Conservation (phyloP, 2,888 invertebrate genomes). For the Teleogryllus oceanicus region DNA sequence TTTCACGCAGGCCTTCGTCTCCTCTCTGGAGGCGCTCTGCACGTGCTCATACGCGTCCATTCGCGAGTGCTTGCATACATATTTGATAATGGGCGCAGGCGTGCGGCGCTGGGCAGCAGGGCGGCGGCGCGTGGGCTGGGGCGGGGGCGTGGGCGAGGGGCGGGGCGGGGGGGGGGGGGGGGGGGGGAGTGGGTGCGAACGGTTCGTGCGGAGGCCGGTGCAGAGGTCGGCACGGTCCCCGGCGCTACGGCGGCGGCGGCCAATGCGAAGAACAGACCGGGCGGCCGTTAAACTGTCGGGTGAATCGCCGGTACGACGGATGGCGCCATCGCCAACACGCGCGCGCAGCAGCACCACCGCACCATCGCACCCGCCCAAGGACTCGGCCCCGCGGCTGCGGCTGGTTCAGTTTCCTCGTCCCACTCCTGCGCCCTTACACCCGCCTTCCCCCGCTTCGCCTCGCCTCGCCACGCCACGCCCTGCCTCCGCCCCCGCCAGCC, state of each 20-base stretch:
- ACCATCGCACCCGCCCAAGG: background rate
- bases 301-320: slow-evolving; percentile 1
- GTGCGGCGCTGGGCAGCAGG: too few species aligned
- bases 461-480: background rate
- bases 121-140: too few species aligned
- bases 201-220: background rate
- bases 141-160: background rate
- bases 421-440: background rate
- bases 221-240: background rate
- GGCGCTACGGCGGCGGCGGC: background rate
- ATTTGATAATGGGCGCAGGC: too few species aligned
- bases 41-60: too few species aligned
- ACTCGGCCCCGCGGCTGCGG: background rate
- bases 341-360: too few species aligned
- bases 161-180: background rate
- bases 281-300: background rate
- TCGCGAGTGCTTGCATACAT: too few species aligned
- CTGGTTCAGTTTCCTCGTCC: background rate
- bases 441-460: background rate
- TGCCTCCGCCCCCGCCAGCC: background rate
- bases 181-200: background rate
- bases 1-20: too few species aligned
- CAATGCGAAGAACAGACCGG: background rate
- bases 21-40: too few species aligned
- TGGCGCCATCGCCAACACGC: background rate